Evolutionary conservation across 2,888 invertebrate species (phyloP).

Genomic region (Hirtodrosophila alboralis): DNA sequence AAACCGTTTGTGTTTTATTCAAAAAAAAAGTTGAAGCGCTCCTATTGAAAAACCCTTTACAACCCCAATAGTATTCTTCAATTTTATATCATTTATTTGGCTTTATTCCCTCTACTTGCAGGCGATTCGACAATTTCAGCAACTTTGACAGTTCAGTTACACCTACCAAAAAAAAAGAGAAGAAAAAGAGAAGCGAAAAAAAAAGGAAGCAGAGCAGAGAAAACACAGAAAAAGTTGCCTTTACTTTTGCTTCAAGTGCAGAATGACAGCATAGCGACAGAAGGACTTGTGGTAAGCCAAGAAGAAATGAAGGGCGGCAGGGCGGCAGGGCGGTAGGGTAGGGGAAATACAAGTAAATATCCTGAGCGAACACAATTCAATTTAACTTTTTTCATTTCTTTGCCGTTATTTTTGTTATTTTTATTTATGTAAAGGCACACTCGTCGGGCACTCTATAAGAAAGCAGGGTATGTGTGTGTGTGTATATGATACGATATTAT

Average conservation of each 20-base stretch:
- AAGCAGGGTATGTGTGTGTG: conserved; percentile 35
- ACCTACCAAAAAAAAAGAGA: conserved; percentile 38
- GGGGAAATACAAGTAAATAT: conserved; percentile 62
- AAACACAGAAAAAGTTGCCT: conserved; percentile 62
- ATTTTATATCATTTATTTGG: conserved; percentile 6
- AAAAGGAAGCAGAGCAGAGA: conserved; percentile 7
- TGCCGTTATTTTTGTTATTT: conserved; percentile 69
- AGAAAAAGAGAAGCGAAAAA: too few species aligned
- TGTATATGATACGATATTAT: conserved; percentile 64
- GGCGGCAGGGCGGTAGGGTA: conserved; percentile 3
- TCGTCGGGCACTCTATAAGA: conserved; percentile 15
- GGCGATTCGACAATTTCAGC: conserved; percentile 52
- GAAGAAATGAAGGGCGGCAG: conserved; percentile 2
- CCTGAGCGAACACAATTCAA: conserved; percentile 75
- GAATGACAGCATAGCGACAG: conserved; percentile 42
- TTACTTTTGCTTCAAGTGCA: conserved; percentile 65
- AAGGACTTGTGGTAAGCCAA: conserved; percentile 52
- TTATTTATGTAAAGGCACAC: conserved; percentile 72
- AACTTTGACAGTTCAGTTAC: conserved; percentile 72
- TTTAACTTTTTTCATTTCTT: conserved; percentile 78
- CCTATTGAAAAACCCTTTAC: too few species aligned
- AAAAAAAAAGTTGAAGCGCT: too few species aligned
- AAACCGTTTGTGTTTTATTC: too few species aligned
- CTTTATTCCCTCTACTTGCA: conserved; percentile 15
- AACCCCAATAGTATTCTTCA: conserved; percentile 1